phyloP scores from a whole-genome alignment of 2,888 invertebrate genomes.

The Thyatira batis region DNA sequence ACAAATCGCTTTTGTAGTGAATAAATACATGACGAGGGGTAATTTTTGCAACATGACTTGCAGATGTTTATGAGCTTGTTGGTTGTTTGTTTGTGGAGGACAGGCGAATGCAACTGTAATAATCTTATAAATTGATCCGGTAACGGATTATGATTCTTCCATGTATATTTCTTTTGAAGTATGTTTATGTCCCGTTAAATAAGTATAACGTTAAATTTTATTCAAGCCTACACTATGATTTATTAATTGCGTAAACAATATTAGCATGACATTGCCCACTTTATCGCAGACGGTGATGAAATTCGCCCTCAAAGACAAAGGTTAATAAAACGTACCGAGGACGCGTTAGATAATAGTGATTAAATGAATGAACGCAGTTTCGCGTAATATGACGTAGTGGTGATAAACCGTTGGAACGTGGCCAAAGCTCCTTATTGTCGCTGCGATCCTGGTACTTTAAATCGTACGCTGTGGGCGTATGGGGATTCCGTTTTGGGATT shows the following conservation, averaged over 20 bases:
- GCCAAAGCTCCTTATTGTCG: constrained; percentile 38
- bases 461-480: constrained; percentile 13
- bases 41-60: not conserved
- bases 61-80: not conserved
- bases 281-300: constrained; percentile 2
- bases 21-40: constrained; percentile 27
- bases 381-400: constrained; percentile 23
- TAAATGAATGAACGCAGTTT: constrained; percentile 36
- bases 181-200: not conserved
- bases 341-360: constrained; percentile 2
- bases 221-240: not conserved
- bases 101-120: not conserved
- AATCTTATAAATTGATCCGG: no score
- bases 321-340: constrained; percentile 1
- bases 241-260: not conserved
- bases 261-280: not conserved
- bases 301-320: constrained; percentile 1
- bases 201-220: not conserved
- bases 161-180: no score
- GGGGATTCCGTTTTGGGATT: constrained; percentile 5
- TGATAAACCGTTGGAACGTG: constrained; percentile 29
- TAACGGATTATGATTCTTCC: no score
- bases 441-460: constrained; percentile 35
- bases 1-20: constrained; percentile 44
- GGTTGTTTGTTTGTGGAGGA: not conserved